Evolutionary conservation across 1,140 invertebrate genomes (phyloP).

Genomic region (Meloidogyne hapla): DNA sequence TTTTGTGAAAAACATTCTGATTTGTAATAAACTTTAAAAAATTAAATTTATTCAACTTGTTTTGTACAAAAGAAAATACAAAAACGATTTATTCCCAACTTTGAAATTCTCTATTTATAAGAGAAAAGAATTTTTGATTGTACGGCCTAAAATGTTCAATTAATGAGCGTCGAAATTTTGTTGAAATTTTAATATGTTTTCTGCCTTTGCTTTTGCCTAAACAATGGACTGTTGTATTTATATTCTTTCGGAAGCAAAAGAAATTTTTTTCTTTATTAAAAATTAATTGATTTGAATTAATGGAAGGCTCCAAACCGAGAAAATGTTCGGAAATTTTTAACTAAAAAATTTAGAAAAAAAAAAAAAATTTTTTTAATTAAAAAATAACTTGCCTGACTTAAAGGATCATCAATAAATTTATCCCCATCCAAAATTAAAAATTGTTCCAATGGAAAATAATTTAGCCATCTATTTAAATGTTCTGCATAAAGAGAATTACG

Average conservation of each 20-base stretch:
- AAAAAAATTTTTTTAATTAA: background rate
- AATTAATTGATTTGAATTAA: slow-evolving; percentile 44
- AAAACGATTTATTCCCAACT: background rate
- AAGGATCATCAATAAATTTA: slow-evolving; percentile 68
- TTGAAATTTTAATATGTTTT: slow-evolving; percentile 19
- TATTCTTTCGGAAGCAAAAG: slow-evolving; percentile 65
- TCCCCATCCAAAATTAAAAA: slow-evolving; percentile 91
- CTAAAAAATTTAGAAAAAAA: slow-evolving; percentile 39
- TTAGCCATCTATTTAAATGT: slow-evolving; percentile 90
- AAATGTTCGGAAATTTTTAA: slow-evolving; percentile 52
- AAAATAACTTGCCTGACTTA: slow-evolving; percentile 7
- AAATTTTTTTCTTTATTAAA: slow-evolving; percentile 66
- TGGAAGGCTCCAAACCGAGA: slow-evolving; percentile 36
- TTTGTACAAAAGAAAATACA: no score
- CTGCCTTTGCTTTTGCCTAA: slow-evolving; percentile 52
- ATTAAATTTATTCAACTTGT: no score
- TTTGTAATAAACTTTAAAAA: no score
- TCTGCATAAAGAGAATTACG: slow-evolving; percentile 74
- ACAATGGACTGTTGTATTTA: slow-evolving; percentile 30
- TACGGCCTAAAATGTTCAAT: slow-evolving; percentile 6
- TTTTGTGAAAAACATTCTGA: no score
- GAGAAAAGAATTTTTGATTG: slow-evolving; percentile 22
- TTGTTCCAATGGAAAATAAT: slow-evolving; percentile 79
- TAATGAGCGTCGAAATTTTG: slow-evolving; percentile 8
- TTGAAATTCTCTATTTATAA: slow-evolving; percentile 19